These are phyloP conservation scores for Phengaris arion DNA, from an alignment of 2,888 invertebrate genomes.

Conservation along the genomic window DNA sequence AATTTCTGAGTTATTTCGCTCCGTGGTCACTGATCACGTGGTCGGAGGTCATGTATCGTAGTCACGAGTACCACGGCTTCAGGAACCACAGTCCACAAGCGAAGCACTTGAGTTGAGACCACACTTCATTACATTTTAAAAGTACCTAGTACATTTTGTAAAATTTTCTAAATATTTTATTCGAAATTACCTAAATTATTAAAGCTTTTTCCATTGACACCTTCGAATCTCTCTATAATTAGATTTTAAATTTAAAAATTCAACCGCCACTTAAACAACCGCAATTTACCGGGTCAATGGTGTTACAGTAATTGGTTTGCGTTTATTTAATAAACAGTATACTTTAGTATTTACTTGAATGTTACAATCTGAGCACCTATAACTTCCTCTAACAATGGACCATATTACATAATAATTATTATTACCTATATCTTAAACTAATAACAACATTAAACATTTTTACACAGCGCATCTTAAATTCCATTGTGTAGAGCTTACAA, in stretches of 20 bases:
- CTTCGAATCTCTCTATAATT: constrained; percentile 28
- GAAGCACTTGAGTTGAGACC: background rate
- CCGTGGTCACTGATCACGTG: too few species aligned
- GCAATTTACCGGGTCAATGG: background rate
- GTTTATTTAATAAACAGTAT: background rate
- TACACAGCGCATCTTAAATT: background rate
- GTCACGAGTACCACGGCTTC: too few species aligned
- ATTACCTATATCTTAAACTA: background rate
- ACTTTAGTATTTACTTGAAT: background rate
- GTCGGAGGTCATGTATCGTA: too few species aligned
- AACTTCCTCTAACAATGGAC: constrained; percentile 3
- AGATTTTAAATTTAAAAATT: constrained; percentile 24
- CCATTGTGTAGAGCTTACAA: background rate
- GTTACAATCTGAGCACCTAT: constrained; percentile 8
- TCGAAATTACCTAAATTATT: constrained; percentile 29
- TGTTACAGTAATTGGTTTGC: background rate
- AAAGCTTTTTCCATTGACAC: constrained; percentile 35
- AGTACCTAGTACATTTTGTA: background rate
- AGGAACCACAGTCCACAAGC: too few species aligned
- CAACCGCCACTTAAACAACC: background rate
- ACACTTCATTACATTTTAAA: background rate
- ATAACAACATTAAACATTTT: background rate
- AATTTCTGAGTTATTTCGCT: too few species aligned
- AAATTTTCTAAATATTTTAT: constrained; percentile 25
- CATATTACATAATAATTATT: background rate